Evolutionary conservation across 2,113 vertebrate species (phyloP).

Genomic region (Ranitomeya variabilis): DNA sequence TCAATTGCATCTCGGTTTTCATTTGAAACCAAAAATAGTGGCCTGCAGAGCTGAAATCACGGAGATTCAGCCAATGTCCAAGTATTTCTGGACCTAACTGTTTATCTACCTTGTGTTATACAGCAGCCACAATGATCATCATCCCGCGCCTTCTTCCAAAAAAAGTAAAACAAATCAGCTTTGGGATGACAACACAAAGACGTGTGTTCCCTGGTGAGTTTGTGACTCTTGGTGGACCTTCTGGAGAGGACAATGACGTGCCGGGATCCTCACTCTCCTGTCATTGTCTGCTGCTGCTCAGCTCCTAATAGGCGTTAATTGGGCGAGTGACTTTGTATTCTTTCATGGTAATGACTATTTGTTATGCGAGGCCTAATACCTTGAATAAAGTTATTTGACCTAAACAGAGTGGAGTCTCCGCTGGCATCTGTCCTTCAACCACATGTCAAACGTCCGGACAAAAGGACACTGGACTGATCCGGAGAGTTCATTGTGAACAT

Average conservation of each 20-base stretch:
- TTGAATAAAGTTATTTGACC: conserved; percentile 37
- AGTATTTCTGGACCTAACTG: background rate
- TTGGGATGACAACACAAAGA: background rate
- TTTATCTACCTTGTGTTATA: background rate
- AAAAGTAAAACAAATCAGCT: background rate
- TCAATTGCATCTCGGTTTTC: no score
- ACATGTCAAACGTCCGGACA: conserved; percentile 60
- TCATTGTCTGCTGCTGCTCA: background rate
- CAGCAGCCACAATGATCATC: background rate
- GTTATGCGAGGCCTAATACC: conserved; percentile 8
- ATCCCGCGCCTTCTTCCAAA: background rate
- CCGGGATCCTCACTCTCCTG: background rate
- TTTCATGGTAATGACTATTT: conserved; percentile 2
- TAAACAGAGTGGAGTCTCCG: background rate
- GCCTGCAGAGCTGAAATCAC: no score
- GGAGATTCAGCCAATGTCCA: no score
- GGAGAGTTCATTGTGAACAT: conserved; percentile 59
- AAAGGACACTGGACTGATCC: conserved; percentile 20
- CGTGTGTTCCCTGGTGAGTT: background rate
- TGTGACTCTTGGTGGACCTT: background rate
- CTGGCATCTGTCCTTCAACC: conserved; percentile 60
- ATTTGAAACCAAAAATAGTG: no score
- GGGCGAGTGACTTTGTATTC: conserved; percentile 10
- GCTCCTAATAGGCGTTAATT: background rate
- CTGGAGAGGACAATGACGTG: background rate